These are phyloP conservation scores for Whitmania pigra DNA, from an alignment of 1,140 invertebrate genomes.

Conservation along the genomic window DNA sequence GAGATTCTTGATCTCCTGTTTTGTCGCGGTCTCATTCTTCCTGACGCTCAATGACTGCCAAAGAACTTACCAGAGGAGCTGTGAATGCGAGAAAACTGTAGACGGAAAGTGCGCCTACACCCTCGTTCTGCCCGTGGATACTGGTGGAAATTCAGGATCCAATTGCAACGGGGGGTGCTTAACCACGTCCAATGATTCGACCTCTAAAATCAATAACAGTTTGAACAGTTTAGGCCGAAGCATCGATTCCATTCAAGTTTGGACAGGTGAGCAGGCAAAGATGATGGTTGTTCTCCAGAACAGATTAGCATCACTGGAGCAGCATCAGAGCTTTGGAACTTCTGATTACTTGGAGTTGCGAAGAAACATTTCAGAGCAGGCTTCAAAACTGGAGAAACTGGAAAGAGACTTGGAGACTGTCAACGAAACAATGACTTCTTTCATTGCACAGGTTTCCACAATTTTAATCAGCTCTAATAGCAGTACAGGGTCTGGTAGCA, in stretches of 20 bases:
- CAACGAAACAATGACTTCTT: too few relatives aligned
- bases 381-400: too few relatives aligned
- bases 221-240: neutral
- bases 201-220: neutral
- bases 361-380: too few relatives aligned
- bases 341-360: too few relatives aligned
- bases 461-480: too few relatives aligned
- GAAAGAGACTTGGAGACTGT: too few relatives aligned
- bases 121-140: slow-evolving; percentile 14
- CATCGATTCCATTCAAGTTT: neutral
- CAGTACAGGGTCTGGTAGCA: too few relatives aligned
- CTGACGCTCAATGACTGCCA: neutral
- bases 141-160: too few relatives aligned
- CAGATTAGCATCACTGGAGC: neutral
- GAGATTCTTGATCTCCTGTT: too few relatives aligned
- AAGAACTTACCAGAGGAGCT: slow-evolving; percentile 17
- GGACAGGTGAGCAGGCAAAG: slow-evolving; percentile 5
- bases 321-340: too few relatives aligned
- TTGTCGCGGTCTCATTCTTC: neutral
- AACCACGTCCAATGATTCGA: neutral
- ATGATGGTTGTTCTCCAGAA: neutral
- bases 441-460: too few relatives aligned
- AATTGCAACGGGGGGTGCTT: too few relatives aligned
- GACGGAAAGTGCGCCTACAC: slow-evolving; percentile 24
- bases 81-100: slow-evolving; percentile 19